Evolutionary conservation across 2,797 vertebrate genomes (phyloP).

Genomic region (Lepilemur septentrionalis): DNA sequence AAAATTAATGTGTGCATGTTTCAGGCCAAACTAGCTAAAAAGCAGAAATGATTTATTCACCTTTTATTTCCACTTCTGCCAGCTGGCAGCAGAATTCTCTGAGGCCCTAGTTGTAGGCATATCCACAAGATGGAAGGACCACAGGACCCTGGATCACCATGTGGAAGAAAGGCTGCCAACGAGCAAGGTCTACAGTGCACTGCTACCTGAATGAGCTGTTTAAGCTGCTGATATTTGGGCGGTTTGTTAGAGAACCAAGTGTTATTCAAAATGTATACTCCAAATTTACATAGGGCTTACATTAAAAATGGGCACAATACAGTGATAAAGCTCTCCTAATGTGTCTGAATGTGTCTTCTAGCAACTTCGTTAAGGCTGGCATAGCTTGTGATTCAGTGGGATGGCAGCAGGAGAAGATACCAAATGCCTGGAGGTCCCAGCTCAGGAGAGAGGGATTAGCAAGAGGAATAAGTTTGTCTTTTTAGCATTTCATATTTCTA

Average conservation of each 20-base stretch:
- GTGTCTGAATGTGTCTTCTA: neutral
- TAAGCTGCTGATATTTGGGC: neutral
- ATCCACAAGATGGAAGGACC: neutral
- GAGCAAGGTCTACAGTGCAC: too few relatives aligned
- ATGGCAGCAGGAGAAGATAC: neutral
- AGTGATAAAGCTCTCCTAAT: neutral
- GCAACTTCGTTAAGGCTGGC: neutral
- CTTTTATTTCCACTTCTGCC: neutral
- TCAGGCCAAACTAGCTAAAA: neutral
- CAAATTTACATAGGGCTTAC: neutral
- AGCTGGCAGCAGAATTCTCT: neutral
- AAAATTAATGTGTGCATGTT: neutral
- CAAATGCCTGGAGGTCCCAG: neutral
- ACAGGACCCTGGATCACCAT: neutral
- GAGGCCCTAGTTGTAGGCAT: neutral
- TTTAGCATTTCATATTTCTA: neutral
- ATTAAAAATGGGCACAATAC: neutral
- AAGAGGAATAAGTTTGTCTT: neutral
- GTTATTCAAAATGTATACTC: neutral
- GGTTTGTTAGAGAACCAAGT: neutral
- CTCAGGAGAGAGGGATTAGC: neutral
- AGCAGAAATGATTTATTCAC: neutral
- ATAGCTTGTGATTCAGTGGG: neutral
- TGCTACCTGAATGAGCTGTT: neutral
- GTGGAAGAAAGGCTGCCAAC: neutral